A percentile compares a stretch with the other conserved stretches of the same genome.
Conservation (phyloP, 2,797 vertebrate species). For the Morus bassanus region DNA sequence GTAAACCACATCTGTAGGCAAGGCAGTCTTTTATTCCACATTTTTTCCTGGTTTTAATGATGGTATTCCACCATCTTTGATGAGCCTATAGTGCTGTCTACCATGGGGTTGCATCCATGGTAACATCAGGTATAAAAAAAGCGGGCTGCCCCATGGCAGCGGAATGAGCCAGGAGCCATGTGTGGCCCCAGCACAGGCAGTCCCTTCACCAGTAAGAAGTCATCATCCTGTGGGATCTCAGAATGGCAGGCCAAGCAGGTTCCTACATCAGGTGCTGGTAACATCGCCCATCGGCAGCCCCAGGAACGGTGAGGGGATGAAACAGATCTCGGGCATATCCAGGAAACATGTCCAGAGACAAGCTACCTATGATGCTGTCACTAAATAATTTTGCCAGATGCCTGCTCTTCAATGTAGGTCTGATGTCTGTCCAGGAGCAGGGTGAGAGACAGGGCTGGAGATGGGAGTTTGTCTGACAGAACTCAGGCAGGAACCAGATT, state of each 20-base stretch:
- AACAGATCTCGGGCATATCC: not conserved
- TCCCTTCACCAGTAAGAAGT: not conserved
- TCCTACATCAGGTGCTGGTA: not conserved
- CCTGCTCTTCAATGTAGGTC: not conserved
- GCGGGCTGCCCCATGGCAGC: not conserved
- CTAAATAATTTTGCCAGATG: not conserved
- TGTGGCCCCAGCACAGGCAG: not conserved
- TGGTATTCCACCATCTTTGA: not conserved
- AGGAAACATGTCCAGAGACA: not conserved
- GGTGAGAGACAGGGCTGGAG: not conserved
- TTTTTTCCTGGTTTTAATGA: not conserved
- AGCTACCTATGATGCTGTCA: not conserved
- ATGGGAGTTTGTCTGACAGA: not conserved
- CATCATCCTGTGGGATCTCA: not conserved
- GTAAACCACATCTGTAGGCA: fast-evolving
- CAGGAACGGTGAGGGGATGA: not conserved
- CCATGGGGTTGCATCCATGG: not conserved
- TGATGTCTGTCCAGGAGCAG: not conserved
- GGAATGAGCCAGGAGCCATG: not conserved
- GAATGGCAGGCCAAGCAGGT: not conserved
- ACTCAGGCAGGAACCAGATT: not conserved
- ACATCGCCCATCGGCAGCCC: not conserved
- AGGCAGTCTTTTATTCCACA: not conserved
- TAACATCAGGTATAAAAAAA: not conserved
- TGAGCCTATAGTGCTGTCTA: not conserved